These are phyloP conservation scores for Hippasteria phrygiana DNA, from an alignment of 53 echinoderm and acorn worm species.

Conservation along the genomic window DNA sequence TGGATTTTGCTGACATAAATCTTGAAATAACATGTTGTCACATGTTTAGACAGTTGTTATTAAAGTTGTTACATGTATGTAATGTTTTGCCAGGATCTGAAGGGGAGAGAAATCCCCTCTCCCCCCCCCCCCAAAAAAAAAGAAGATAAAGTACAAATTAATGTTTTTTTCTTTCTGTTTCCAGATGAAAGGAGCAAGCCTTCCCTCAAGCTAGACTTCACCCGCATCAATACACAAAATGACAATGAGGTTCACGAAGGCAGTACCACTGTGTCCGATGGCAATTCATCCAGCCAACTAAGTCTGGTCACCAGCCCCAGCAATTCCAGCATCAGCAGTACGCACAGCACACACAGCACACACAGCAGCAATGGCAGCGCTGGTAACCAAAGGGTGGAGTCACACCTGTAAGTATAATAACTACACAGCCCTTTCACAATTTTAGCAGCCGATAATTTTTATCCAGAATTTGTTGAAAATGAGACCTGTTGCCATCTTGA, in stretches of 20 bases:
- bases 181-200: slow-evolving; percentile 23
- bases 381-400: slow-evolving; percentile 18
- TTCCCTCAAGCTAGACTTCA: slow-evolving; percentile 42
- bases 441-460: not conserved
- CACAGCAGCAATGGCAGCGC: slow-evolving; percentile 46
- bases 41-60: too few relatives aligned
- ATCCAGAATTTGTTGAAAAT: not conserved
- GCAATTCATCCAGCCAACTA: slow-evolving; percentile 27
- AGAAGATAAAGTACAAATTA: not conserved
- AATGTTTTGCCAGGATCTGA: not conserved
- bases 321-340: slow-evolving; percentile 62
- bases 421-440: not conserved
- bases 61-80: not conserved
- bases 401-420: slow-evolving; percentile 39
- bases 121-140: too few relatives aligned
- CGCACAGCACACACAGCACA: slow-evolving; percentile 43
- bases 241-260: slow-evolving; percentile 11
- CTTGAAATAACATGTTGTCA: too few relatives aligned
- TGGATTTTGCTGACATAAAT: too few relatives aligned
- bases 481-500: too few relatives aligned
- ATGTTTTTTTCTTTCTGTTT: not conserved
- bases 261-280: not conserved
- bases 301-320: slow-evolving; percentile 66
- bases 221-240: slow-evolving; percentile 31
- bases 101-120: not conserved